A percentile compares a stretch with the other conserved stretches of the same genome.
phyloP scores from a whole-genome alignment of 2,113 vertebrate species.

The Hemicordylus capensis region DNA sequence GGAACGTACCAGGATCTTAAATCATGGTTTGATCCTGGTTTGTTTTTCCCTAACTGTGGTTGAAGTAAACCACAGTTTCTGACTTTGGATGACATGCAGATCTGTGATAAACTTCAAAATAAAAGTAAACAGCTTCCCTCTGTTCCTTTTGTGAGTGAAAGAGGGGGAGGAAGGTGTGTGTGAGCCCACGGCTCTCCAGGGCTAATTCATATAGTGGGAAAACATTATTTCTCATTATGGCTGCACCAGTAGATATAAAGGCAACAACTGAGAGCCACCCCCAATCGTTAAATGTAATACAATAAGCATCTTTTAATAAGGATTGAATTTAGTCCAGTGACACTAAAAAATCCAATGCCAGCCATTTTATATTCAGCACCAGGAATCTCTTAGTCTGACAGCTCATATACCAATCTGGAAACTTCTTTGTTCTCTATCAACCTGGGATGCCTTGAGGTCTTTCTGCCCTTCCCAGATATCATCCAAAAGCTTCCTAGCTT shows the following conservation, averaged over 20 bases:
- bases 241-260: too few relatives aligned
- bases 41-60: too few relatives aligned
- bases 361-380: background rate
- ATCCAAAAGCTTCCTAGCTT: background rate
- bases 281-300: background rate
- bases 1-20: too few relatives aligned
- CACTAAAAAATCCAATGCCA: background rate
- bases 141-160: too few relatives aligned
- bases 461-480: background rate
- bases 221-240: too few relatives aligned
- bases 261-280: background rate
- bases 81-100: too few relatives aligned
- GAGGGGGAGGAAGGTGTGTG: too few relatives aligned
- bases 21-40: too few relatives aligned
- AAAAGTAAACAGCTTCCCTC: too few relatives aligned
- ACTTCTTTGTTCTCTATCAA: background rate
- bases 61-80: too few relatives aligned
- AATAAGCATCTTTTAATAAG: background rate
- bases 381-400: background rate
- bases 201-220: background rate
- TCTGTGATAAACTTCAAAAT: too few relatives aligned
- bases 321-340: accelerated
- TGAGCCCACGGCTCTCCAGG: background rate
- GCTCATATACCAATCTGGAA: background rate
- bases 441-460: background rate